phyloP scores from a whole-genome alignment of 1,140 invertebrate species.

The Uloborus diversus region DNA sequence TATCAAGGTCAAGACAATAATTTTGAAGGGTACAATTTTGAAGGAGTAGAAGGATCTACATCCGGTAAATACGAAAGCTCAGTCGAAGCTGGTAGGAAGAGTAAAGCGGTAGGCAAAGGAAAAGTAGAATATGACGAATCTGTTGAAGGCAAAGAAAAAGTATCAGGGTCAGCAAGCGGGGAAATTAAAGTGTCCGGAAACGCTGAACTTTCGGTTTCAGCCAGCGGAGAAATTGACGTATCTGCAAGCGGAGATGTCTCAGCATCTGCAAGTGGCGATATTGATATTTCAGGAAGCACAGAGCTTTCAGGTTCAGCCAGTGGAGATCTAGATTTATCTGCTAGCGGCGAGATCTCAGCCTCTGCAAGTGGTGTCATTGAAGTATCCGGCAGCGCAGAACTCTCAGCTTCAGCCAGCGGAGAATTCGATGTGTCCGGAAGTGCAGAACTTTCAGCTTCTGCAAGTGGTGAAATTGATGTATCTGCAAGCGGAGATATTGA shows the following conservation, averaged over 20 bases:
- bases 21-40: no score
- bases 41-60: no score
- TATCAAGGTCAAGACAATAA: no score
- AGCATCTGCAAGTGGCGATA: not conserved
- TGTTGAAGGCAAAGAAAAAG: not conserved
- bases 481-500: not conserved
- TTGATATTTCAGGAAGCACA: not conserved
- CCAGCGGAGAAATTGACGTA: not conserved
- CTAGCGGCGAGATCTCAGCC: not conserved
- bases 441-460: not conserved
- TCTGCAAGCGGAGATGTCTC: not conserved
- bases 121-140: no score
- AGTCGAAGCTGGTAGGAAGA: no score
- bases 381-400: not conserved
- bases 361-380: not conserved
- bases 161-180: not conserved
- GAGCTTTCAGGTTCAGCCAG: not conserved
- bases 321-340: not conserved
- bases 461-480: not conserved
- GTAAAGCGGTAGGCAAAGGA: no score
- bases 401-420: not conserved
- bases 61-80: no score
- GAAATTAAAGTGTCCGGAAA: not conserved
- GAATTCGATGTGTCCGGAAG: not conserved
- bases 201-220: not conserved